Percentiles rank a stretch among this genome's conserved stretches.
These are phyloP conservation scores for Vespertilio murinus DNA, from an alignment of 2,797 vertebrate species.

Conservation along the genomic window DNA sequence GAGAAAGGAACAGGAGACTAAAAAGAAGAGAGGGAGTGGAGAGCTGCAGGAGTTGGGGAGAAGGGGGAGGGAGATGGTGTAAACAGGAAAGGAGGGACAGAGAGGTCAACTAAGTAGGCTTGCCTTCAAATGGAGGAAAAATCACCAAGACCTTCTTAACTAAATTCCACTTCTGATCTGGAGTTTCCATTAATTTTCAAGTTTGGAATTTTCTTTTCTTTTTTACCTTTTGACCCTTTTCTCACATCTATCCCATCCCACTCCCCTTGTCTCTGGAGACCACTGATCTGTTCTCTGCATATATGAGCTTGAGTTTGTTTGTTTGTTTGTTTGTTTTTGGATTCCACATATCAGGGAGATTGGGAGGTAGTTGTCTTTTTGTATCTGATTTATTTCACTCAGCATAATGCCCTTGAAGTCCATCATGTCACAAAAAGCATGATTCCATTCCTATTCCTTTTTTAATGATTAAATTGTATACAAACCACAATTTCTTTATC, in stretches of 20 bases:
- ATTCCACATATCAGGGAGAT: neutral
- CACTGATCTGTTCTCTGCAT: neutral
- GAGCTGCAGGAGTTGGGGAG: neutral
- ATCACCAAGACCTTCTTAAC: neutral
- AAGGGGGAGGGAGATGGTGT: too few species aligned
- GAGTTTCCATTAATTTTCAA: neutral
- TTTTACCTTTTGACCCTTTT: neutral
- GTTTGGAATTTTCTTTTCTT: neutral
- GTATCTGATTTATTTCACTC: neutral
- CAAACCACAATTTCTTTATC: neutral
- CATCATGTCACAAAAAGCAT: neutral
- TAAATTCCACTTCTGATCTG: neutral
- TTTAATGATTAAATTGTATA: neutral
- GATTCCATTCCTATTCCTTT: neutral
- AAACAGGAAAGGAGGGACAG: neutral
- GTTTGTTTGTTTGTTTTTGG: neutral
- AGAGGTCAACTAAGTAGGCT: neutral
- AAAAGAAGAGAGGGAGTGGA: neutral
- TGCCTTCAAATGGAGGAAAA: neutral
- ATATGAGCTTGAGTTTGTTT: neutral
- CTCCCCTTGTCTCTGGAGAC: neutral
- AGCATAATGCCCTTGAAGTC: neutral
- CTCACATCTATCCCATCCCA: too few species aligned
- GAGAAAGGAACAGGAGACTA: conserved; percentile 9
- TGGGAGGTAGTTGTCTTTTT: neutral